Evolutionary conservation across 2,888 invertebrate species (phyloP).

Genomic region (Lysandra bellargus): DNA sequence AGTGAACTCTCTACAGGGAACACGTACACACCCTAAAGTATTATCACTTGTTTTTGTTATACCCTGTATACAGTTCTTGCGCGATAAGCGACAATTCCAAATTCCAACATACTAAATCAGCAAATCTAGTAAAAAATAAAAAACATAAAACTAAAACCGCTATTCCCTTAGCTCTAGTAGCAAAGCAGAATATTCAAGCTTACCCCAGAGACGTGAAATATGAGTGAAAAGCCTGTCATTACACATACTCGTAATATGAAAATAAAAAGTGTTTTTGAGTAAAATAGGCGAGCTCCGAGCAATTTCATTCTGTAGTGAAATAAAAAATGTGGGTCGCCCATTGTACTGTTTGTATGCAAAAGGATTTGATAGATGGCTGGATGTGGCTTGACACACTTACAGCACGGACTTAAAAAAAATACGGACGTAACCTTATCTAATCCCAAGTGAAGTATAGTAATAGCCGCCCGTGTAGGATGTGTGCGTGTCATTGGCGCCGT

Average conservation of each 20-base stretch:
- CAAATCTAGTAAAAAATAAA: neutral
- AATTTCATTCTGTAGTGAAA: slow-evolving; percentile 75
- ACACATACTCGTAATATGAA: slow-evolving; percentile 53
- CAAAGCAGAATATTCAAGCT: neutral
- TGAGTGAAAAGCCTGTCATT: slow-evolving; percentile 44
- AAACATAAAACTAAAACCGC: neutral
- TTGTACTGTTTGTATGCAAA: slow-evolving; percentile 52
- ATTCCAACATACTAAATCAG: neutral
- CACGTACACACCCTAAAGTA: too few species aligned
- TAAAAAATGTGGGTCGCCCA: slow-evolving; percentile 77
- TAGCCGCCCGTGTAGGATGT: too few species aligned
- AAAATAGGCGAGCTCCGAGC: slow-evolving; percentile 64
- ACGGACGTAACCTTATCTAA: too few species aligned
- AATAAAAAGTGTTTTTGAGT: slow-evolving; percentile 60
- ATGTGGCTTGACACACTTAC: slow-evolving; percentile 40
- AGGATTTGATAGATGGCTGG: slow-evolving; percentile 46
- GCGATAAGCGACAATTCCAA: too few species aligned
- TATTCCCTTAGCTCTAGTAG: neutral
- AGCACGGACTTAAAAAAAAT: too few species aligned
- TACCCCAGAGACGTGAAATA: neutral
- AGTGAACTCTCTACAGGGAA: too few species aligned
- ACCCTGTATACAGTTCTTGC: too few species aligned
- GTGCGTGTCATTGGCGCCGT: too few species aligned
- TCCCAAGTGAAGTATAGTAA: too few species aligned
- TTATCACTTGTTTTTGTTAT: too few species aligned